Base-by-base conservation (phyloP, 2,888 invertebrate species). In the Oscheius myriophilus region DNA sequence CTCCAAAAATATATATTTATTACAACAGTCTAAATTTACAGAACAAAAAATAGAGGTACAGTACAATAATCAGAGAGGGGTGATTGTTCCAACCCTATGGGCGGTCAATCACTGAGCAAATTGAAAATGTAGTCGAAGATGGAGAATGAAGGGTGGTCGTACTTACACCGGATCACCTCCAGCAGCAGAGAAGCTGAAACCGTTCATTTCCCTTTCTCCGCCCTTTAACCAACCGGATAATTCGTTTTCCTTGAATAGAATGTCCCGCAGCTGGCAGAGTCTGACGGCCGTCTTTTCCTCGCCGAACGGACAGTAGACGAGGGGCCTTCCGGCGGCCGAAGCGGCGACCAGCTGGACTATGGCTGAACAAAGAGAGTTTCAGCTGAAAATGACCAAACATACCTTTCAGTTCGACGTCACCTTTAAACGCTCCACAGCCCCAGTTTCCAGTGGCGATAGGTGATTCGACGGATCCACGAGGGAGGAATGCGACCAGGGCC, bases 381-480 rank as follows among this genome's bases (percentile, higher is more conserved):
- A n/a, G n/a, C n/a, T n/a, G n/a, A n/a, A n/a, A n/a, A n/a, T n/a
- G n/a, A n/a, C n/a, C n/a, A n/a, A 18, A 23, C 61, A 39, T 21
- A 81, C 83, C 68, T 72, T 84, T 84, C 12, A 84, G 52, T 42
- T 76, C 59, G 18, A 68, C 68, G 55, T 84, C 70, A 11, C 84
- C 84, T 1, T 68, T 49, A 64, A 82, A 84, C 14, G 75, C 82
- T 18, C 84, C 84, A 59, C 84, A 84, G 18, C 96, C 95, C 95
- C 95, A 96, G 89, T 95, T 95, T 7, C 95, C 95, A 0, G 94
- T 93, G 0, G 94, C 94, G 0, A 95, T 91, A 0, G 88, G 88
- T 14, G 87, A 18, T 26, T 33, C 41, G 1, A 26, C 39, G 1
- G 11, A 3, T 11, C 23, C 16, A 23, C 3, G 23, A 2, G 58